Conservation (phyloP, 2,113 vertebrate genomes). For the Stictonetta naevosa region DNA sequence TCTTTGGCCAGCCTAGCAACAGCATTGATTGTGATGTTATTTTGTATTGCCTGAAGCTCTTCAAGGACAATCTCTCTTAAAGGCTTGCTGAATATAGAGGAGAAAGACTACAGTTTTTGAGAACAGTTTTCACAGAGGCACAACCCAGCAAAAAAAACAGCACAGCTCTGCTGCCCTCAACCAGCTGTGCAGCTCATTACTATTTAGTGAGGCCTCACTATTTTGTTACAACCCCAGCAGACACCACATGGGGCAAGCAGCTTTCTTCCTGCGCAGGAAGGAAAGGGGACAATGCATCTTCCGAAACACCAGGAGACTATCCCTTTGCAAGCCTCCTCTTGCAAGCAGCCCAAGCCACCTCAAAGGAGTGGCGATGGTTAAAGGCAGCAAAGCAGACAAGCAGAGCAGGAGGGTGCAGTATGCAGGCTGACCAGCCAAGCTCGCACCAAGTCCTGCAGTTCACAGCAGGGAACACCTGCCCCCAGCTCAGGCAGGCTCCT, state of each 20-base stretch:
- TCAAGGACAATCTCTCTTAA: neutral
- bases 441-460: fast-evolving
- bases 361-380: neutral
- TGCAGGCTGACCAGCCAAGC: fast-evolving
- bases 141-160: neutral
- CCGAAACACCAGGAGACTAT: neutral
- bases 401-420: neutral
- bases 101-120: neutral
- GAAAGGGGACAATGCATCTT: neutral
- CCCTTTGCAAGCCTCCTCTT: neutral
- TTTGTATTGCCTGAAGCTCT: neutral
- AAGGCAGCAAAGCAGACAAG: neutral
- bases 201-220: neutral
- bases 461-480: neutral
- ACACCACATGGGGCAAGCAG: neutral
- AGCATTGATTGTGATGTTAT: neutral
- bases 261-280: neutral
- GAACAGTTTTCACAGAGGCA: neutral
- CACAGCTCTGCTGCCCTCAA: fast-evolving
- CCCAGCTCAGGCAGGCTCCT: neutral
- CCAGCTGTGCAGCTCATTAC: neutral
- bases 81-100: neutral
- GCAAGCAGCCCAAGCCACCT: neutral
- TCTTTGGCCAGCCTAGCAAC: neutral
- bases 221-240: neutral